Conservation (phyloP, 2,888 invertebrate species). For the Empis stercorea region DNA sequence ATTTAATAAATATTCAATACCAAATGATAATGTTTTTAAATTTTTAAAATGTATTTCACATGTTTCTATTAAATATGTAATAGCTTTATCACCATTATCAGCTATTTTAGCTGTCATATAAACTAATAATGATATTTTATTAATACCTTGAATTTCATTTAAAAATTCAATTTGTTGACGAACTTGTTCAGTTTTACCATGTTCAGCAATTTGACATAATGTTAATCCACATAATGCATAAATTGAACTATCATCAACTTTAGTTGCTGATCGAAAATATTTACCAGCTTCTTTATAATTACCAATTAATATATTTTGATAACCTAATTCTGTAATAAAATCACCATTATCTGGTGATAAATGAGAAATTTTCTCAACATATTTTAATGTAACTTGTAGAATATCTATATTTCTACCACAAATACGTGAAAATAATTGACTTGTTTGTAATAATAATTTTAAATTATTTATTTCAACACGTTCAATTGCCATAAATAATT, state of each 20-base stretch:
- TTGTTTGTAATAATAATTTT: slow-evolving; percentile 52
- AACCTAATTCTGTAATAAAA: slow-evolving; percentile 69
- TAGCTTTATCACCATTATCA: slow-evolving; percentile 41
- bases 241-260: slow-evolving; percentile 71
- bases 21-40: slow-evolving; percentile 49
- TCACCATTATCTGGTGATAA: slow-evolving; percentile 50
- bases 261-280: slow-evolving; percentile 68
- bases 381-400: slow-evolving; percentile 57
- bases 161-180: slow-evolving; percentile 78
- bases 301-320: slow-evolving; percentile 59
- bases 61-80: slow-evolving; percentile 49
- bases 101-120: slow-evolving; percentile 54
- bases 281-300: slow-evolving; percentile 66
- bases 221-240: slow-evolving; percentile 70
- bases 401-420: slow-evolving; percentile 54
- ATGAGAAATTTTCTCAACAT: slow-evolving; percentile 68
- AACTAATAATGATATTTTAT: slow-evolving; percentile 52
- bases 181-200: slow-evolving; percentile 55
- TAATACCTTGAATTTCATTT: slow-evolving; percentile 60
- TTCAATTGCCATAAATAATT: slow-evolving; percentile 53
- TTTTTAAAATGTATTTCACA: slow-evolving; percentile 41
- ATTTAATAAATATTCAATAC: slow-evolving; percentile 56
- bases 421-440: slow-evolving; percentile 57
- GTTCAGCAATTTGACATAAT: slow-evolving; percentile 64
- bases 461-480: slow-evolving; percentile 66